These are phyloP conservation scores for Formica selysi DNA, from an alignment of 1,140 invertebrate species.

Conservation along the genomic window DNA sequence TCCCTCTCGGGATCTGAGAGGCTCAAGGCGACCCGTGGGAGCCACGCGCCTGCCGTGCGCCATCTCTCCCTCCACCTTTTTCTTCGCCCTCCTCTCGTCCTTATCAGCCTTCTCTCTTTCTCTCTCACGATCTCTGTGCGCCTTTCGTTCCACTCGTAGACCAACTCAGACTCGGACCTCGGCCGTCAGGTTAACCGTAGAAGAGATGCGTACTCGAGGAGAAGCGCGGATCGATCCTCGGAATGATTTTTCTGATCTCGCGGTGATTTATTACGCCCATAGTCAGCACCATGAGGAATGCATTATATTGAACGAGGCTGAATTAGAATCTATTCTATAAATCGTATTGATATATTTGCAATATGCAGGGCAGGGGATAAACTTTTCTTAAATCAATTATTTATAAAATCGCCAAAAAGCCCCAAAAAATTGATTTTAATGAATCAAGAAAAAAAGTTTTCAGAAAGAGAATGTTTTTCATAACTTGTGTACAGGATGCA, in stretches of 20 bases:
- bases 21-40: slow-evolving; percentile 81
- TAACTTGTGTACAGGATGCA: background rate
- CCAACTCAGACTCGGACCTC: slow-evolving; percentile 38
- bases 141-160: slow-evolving; percentile 45
- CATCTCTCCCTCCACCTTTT: slow-evolving; percentile 73
- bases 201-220: slow-evolving; percentile 53
- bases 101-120: slow-evolving; percentile 24
- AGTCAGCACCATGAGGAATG: slow-evolving; percentile 21
- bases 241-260: slow-evolving; percentile 54
- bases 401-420: background rate
- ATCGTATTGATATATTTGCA: background rate
- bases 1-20: slow-evolving; percentile 65
- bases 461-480: background rate
- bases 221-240: slow-evolving; percentile 42
- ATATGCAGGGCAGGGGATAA: background rate
- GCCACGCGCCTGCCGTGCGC: slow-evolving; percentile 84
- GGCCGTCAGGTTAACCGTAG: slow-evolving; percentile 48
- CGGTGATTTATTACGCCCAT: slow-evolving; percentile 48
- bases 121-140: background rate
- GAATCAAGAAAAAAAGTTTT: background rate
- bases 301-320: background rate
- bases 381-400: background rate
- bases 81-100: slow-evolving; percentile 14
- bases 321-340: slow-evolving; percentile 8
- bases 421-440: background rate